Base-by-base conservation (phyloP, 2,113 vertebrate genomes). In the Gobius niger region DNA sequence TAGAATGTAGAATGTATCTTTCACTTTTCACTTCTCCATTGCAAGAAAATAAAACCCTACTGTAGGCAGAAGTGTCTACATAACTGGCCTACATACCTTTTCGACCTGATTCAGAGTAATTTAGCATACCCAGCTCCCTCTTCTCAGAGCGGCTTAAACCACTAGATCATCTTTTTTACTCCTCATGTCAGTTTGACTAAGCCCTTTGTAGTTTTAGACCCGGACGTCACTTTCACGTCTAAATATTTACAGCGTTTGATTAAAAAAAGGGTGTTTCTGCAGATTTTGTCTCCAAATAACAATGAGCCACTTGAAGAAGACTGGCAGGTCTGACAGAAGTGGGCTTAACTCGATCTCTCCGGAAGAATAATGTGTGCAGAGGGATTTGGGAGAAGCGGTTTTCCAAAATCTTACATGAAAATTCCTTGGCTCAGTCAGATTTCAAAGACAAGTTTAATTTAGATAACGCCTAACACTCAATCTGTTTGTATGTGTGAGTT, bases 141-240 rank as follows among this genome's bases (percentile, higher is more conserved):
- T 24, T 14, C 24, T 42, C 57, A 60, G 57, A 60, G 41, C 40
- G n/a, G 57, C n/a, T 44, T 42, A 60, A n/a, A 60, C 14, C 41
- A 9, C 14, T 1, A 42, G 57, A 42, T 41, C 24, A 14, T 41
- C 24, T 60, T 15, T 60, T 60, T 42, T 60, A 13, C 34, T 15
- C 14, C 57, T 42, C 34, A 7, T 14, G 57, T 60, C 34, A 60
- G 40, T 60, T 60, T 44, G 57, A 60, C 57, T 16, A 60, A 60
- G 40, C 14, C 7, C 40, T 60, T 60, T 60, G 57, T 60, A 42
- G 40, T 60, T 42, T 16, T n/a, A n/a, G 57, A 60, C 15, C 57
- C 40, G n/a, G 14, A 15, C 40, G 15, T 60, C 57, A 60, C 34
- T 60, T 40, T 42, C 57, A 42, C 15, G 40, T 60, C 57, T 60